Percentiles rank a stretch among this genome's conserved stretches.
phyloP scores from a whole-genome alignment of 2,113 vertebrate genomes.

The Ciconia maguari region DNA sequence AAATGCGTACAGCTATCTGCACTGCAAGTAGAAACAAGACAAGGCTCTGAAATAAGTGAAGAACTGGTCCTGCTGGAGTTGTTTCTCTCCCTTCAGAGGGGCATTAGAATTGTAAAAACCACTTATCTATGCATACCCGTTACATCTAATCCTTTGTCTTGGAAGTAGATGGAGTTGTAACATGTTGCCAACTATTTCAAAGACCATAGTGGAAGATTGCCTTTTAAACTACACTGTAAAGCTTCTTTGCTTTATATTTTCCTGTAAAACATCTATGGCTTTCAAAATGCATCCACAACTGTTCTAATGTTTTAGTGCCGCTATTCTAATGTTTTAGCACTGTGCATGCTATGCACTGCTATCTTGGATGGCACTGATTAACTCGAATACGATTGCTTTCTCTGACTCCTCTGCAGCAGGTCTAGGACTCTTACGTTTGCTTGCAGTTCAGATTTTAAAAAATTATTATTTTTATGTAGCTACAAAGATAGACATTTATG shows the following conservation, averaged over 20 bases:
- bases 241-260: not conserved
- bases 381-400: not conserved
- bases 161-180: not conserved
- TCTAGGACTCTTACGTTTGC: not conserved
- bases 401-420: not conserved
- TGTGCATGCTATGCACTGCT: not conserved
- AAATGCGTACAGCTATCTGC: not conserved
- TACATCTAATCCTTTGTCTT: not conserved
- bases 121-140: not conserved
- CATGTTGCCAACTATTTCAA: not conserved
- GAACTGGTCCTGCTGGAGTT: not conserved
- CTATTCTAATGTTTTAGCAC: not conserved
- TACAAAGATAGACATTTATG: not conserved
- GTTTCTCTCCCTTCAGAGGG: not conserved
- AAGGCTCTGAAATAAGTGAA: not conserved
- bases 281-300: not conserved
- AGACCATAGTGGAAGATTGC: not conserved
- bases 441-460: not conserved
- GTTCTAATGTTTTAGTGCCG: accelerated
- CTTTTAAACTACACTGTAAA: not conserved
- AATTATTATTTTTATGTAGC: not conserved
- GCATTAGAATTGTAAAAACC: not conserved
- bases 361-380: not conserved
- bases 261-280: not conserved
- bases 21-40: not conserved